Base-by-base conservation (phyloP, 2,888 invertebrate genomes). In the Meiosimyza decipiens region DNA sequence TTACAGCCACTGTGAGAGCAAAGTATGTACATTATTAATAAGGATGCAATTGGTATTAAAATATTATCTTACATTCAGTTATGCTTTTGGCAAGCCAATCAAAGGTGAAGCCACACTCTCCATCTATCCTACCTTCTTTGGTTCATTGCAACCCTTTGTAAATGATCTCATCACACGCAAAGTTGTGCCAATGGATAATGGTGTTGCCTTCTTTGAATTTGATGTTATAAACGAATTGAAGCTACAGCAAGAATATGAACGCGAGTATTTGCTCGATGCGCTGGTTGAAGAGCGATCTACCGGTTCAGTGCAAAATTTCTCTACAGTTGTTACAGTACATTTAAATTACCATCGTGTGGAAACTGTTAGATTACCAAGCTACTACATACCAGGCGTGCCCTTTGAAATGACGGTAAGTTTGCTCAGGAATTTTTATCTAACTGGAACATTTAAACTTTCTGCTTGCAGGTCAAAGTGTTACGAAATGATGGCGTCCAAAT, bases 271-370 rank as follows among this genome's bases (percentile, higher is more conserved):
- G 50, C 90, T 98, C 64, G 96, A 97, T 85, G 98, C 96, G 0
- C 92, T 94, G 13, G 92, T 98, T 2, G 97, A 97, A 85, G 99
- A 99, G 88, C 92, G 92, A 71, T 89, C 95, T 74, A 98, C 98
- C 3, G 86, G 86, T 3, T 91, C 96, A 72, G 91, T 93, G 78
- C 96, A 97, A 85, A 96, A 96, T 83, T 92, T 92, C 52, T 91
- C 95, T 1, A 90, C 92, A 6, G 90, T 94, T 78, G 89, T 97
- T 72, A 91, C 93, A 65, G 88, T 98, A 28, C 95, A 96, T 85
- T 91, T 92, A 78, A 91, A 94, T 84, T 91, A 91, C 74, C 93
- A 94, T 82, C 92, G 92, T 77, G 89, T 96, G 86, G 92, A 95
- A 77, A 88, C 95, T 51, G 91, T 97, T 62, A 92, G 94, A 81